Percentiles rank a stretch among this genome's conserved stretches.
Evolutionary conservation across 2,797 vertebrate genomes (phyloP).

Genomic region (Crax fasciolata): DNA sequence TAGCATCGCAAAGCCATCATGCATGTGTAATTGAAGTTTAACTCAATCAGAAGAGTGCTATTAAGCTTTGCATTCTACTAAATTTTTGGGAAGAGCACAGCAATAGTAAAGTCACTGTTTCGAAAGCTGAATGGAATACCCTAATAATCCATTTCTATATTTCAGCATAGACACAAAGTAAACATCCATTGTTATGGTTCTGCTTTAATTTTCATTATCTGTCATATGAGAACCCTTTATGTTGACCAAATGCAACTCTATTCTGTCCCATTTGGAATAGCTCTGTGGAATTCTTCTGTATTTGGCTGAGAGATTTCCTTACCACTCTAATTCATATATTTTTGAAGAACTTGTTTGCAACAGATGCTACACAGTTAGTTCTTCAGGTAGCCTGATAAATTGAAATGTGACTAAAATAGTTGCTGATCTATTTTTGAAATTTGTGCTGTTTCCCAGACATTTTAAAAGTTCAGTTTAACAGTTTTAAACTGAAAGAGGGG

Average conservation of each 20-base stretch:
- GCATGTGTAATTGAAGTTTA: background rate
- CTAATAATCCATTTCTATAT: background rate
- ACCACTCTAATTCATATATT: background rate
- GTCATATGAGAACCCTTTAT: background rate
- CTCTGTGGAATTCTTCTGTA: background rate
- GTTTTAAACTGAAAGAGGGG: too few relatives aligned
- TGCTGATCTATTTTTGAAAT: background rate
- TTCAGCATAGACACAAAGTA: background rate
- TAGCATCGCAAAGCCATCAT: background rate
- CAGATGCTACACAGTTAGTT: background rate
- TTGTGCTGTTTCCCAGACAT: background rate
- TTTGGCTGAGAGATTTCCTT: background rate
- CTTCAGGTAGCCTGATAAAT: background rate
- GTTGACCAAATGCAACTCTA: background rate
- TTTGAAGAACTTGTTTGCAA: background rate
- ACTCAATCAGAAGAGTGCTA: background rate
- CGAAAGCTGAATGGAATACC: slow-evolving; percentile 1
- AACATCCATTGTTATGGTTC: background rate
- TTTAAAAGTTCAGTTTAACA: background rate
- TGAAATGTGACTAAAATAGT: background rate
- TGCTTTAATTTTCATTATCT: slow-evolving; percentile 10
- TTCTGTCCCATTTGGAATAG: background rate
- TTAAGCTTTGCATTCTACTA: slow-evolving; percentile 32
- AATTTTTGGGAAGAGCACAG: slow-evolving; percentile 26
- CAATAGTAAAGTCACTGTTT: background rate